phyloP scores from a whole-genome alignment of 2,888 invertebrate genomes.

The Lepidochrysops patricia region DNA sequence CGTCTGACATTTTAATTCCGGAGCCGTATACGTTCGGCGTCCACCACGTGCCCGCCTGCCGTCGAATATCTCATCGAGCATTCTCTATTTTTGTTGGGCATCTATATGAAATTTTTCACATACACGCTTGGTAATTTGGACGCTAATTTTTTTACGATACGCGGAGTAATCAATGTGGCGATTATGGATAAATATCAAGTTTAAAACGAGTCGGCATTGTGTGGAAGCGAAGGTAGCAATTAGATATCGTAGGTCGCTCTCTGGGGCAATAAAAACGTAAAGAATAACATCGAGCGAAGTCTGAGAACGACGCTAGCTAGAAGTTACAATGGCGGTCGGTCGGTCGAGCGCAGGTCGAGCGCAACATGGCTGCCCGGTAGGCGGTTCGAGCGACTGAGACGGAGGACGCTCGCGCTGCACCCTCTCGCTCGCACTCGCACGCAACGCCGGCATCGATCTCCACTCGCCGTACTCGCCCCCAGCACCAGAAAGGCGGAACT shows the following conservation, averaged over 20 bases:
- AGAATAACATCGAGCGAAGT: conserved; percentile 50
- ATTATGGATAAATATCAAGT: background rate
- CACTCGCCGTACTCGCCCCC: conserved; percentile 70
- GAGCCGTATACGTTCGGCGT: conserved; percentile 56
- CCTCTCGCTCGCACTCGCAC: conserved; percentile 60
- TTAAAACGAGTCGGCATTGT: background rate
- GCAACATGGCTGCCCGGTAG: conserved; percentile 74
- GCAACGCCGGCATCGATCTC: conserved; percentile 71
- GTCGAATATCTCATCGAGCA: conserved; percentile 59
- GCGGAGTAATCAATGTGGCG: background rate
- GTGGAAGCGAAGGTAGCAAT: conserved; percentile 17
- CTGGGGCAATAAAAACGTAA: conserved; percentile 28
- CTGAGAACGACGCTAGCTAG: conserved; percentile 64
- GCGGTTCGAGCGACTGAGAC: conserved; percentile 67
- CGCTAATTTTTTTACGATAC: background rate
- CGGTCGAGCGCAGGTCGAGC: conserved; percentile 74
- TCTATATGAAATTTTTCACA: conserved; percentile 11
- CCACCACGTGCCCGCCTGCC: conserved; percentile 42
- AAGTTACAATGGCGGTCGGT: conserved; percentile 75
- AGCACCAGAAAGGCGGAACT: conserved; percentile 76
- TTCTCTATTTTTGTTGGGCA: conserved; percentile 39
- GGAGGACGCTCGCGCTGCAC: conserved; percentile 42
- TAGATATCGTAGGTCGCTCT: conserved; percentile 22
- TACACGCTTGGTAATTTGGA: background rate
- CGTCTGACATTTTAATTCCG: conserved; percentile 75